Conservation (phyloP, 2,113 vertebrate genomes). For the Dipodomys spectabilis region DNA sequence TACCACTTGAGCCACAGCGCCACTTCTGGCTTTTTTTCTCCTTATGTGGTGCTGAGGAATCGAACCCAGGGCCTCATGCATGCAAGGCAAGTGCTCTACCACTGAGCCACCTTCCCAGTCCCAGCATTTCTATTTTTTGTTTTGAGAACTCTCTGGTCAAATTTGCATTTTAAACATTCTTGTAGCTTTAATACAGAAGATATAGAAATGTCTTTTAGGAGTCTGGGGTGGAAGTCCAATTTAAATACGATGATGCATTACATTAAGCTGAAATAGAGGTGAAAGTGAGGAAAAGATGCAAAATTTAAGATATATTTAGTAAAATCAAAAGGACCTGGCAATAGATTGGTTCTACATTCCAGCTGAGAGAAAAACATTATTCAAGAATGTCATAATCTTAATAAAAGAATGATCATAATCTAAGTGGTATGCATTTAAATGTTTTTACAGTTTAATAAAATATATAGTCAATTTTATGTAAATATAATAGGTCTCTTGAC, state of each 20-base stretch:
- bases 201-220: neutral
- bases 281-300: neutral
- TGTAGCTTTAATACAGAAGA: too few relatives aligned
- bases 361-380: neutral
- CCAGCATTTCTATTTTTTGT: too few relatives aligned
- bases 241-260: constrained; percentile 15
- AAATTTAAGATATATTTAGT: neutral
- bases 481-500: neutral
- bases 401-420: neutral
- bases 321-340: constrained; percentile 7
- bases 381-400: neutral
- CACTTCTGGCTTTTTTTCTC: too few relatives aligned
- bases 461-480: neutral
- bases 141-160: too few relatives aligned
- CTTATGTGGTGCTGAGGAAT: too few relatives aligned
- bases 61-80: too few relatives aligned
- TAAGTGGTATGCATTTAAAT: neutral
- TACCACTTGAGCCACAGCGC: too few relatives aligned
- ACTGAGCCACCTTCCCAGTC: too few relatives aligned
- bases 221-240: neutral
- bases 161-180: too few relatives aligned
- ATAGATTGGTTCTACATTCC: neutral
- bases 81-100: too few relatives aligned
- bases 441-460: neutral
- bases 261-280: neutral